Conservation (phyloP, 2,113 vertebrate genomes). For the Otus sunia region DNA sequence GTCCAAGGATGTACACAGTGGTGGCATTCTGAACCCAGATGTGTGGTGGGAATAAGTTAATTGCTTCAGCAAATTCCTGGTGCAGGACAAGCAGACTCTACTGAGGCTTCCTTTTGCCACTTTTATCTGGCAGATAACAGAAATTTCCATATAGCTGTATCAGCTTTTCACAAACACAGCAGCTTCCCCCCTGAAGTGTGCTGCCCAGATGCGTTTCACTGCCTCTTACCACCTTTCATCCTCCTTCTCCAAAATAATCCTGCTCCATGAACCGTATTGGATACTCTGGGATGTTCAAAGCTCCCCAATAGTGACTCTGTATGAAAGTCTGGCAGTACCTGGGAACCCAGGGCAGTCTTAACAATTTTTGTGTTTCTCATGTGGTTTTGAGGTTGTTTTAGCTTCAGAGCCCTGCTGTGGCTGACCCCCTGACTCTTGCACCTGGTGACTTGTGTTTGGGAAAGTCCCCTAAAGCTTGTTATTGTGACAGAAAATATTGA, state of each 20-base stretch:
- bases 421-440: not conserved
- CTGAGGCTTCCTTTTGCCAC: not conserved
- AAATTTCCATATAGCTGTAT: not conserved
- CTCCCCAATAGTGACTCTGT: no score
- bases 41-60: not conserved
- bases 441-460: not conserved
- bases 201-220: not conserved
- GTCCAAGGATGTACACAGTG: accelerated
- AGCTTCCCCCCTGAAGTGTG: not conserved
- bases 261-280: accelerated
- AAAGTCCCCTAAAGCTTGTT: not conserved
- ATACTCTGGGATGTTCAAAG: not conserved
- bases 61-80: not conserved
- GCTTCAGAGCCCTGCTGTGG: not conserved
- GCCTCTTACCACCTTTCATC: not conserved
- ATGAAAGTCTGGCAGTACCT: not conserved
- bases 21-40: not conserved
- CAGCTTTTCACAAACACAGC: not conserved
- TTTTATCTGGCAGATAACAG: not conserved
- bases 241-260: not conserved
- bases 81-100: not conserved
- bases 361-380: not conserved
- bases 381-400: not conserved
- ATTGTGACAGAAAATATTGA: not conserved
- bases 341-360: not conserved